Base-by-base conservation (phyloP, 2,888 invertebrate species). In the Pediacus dermestoides region DNA sequence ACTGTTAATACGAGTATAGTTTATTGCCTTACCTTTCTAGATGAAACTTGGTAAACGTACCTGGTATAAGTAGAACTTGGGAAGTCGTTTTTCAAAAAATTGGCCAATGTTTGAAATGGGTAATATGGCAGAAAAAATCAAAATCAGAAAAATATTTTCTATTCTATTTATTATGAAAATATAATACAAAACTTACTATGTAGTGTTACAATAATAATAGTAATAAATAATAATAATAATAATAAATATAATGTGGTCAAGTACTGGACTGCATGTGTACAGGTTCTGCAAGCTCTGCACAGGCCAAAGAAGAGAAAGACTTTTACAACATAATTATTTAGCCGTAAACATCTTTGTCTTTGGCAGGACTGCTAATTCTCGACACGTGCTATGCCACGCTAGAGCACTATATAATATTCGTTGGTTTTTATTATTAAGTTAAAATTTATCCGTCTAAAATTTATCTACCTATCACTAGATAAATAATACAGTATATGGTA, bases 161-260 rank as follows among this genome's bases (percentile, higher is more conserved):
- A 70, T 63, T 58, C 70, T 70, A 70, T 70, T 70, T 70, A 70
- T 70, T 70, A 70, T 70, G 70, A 70, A 70, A 70, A 70, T 70
- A 70, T 70, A 70, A 68, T 70, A 70, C 70, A 70, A 70, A 70
- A 70, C 68, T 70, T 68, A 67, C 69, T 70, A 70, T 69, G 58
- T 67, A 66, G 61, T 63, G 63, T 66, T 64, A 66, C 63, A 57
- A 40, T 55, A 54, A 55, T 58, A 56, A 59, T 61, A 61, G 60
- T 58, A 53, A 61, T 58, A 57, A 48, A 63, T 63, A 57, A 40
- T 55, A 54, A 55, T 58, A 56, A 59, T 61, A 61, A 61, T 58
- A 53, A 61, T 58, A 57, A 48, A 63, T 61, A 50, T 53, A 63
- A 64, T 64, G 68, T 70, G 70, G 70, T 69, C 70, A 67, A 63